phyloP scores from a whole-genome alignment of 1,140 invertebrate genomes.

The Ectropis grisescens region DNA sequence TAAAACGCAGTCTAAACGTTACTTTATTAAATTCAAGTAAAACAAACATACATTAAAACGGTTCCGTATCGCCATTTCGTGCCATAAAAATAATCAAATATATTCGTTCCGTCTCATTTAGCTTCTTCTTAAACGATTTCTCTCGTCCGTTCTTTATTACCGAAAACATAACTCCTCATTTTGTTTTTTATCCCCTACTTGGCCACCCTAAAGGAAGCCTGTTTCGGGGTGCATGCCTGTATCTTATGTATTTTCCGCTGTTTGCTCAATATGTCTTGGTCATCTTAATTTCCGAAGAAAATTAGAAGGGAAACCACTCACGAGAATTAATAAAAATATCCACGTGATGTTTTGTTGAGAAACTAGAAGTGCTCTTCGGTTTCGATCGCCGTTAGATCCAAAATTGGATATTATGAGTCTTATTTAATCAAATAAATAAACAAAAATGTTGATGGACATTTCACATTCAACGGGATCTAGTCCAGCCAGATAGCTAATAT shows the following conservation, averaged over 20 bases:
- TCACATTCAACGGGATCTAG: too few relatives aligned
- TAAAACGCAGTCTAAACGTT: too few relatives aligned
- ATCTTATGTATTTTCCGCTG: slow-evolving; percentile 43
- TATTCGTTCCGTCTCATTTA: slow-evolving; percentile 70
- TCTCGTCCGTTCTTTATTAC: slow-evolving; percentile 68
- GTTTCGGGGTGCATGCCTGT: slow-evolving; percentile 52
- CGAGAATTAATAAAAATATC: too few relatives aligned
- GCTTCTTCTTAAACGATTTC: slow-evolving; percentile 68
- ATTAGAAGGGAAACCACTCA: too few relatives aligned
- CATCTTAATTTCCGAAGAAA: too few relatives aligned
- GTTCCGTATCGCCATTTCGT: slow-evolving; percentile 54
- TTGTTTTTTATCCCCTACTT: slow-evolving; percentile 67
- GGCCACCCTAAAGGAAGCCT: slow-evolving; percentile 34
- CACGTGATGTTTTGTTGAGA: too few relatives aligned
- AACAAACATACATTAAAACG: slow-evolving; percentile 61
- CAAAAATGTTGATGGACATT: too few relatives aligned
- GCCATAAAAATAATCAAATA: slow-evolving; percentile 69
- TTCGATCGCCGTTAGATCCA: too few relatives aligned
- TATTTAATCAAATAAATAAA: too few relatives aligned
- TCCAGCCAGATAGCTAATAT: too few relatives aligned
- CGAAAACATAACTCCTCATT: slow-evolving; percentile 69
- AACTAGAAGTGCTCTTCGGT: too few relatives aligned
- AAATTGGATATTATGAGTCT: too few relatives aligned
- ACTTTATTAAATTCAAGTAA: slow-evolving; percentile 54
- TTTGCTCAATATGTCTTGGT: slow-evolving; percentile 15